Percentiles rank a stretch among this genome's conserved stretches.
phyloP scores from a whole-genome alignment of 2,797 vertebrate genomes.

The Acanthurus leucopareius region DNA sequence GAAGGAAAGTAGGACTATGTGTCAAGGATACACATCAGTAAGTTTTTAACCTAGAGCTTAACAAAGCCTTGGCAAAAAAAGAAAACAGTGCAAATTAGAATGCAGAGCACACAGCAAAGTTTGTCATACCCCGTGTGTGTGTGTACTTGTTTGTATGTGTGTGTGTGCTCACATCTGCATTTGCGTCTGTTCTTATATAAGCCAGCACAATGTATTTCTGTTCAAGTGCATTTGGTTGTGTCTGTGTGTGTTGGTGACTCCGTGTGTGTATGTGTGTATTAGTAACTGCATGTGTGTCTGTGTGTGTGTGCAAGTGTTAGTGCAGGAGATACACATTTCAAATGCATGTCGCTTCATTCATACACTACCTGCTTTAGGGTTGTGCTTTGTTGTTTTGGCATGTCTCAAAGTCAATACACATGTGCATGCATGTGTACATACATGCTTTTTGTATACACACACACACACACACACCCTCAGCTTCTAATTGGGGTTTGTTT shows the following conservation, averaged over 20 bases:
- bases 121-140: background rate
- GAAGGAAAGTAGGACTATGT: background rate
- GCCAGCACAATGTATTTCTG: background rate
- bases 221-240: too few species aligned
- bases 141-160: background rate
- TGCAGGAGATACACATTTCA: background rate
- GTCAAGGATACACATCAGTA: background rate
- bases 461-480: background rate
- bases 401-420: constrained; percentile 7
- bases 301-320: background rate
- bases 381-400: constrained; percentile 12
- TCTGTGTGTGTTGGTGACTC: too few species aligned
- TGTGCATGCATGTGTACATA: background rate
- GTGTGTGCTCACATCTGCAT: background rate
- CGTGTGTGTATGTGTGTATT: too few species aligned
- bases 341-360: background rate
- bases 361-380: constrained; percentile 15
- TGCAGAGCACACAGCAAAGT: background rate
- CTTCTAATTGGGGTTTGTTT: constrained; percentile 52
- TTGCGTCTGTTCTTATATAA: background rate
- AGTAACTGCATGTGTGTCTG: too few species aligned
- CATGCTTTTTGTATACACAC: constrained; percentile 2
- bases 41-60: background rate
- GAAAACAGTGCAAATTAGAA: background rate
- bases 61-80: background rate